A percentile compares a stretch with the other conserved stretches of the same genome.
phyloP scores from a whole-genome alignment of 2,797 vertebrate genomes.

The Hydrolagus colliei region DNA sequence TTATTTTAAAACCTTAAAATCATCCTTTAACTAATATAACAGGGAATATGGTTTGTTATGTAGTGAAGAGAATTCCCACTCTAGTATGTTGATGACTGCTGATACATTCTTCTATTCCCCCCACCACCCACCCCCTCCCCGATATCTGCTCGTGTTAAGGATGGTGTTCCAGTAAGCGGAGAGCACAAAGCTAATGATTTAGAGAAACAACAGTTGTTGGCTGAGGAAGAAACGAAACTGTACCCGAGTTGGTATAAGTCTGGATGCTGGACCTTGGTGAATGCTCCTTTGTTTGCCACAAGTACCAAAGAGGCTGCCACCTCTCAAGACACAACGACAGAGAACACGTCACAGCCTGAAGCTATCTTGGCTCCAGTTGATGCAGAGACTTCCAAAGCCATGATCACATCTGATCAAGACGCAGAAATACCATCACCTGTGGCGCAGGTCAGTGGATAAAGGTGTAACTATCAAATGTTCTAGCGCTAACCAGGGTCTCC shows the following conservation, averaged over 20 bases:
- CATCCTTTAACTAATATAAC: neutral
- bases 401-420: neutral
- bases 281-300: constrained; percentile 8
- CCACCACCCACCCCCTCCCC: too few relatives aligned
- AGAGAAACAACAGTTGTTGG: constrained; percentile 30
- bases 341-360: constrained; percentile 29
- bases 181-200: constrained; percentile 37
- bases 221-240: constrained; percentile 35
- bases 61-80: neutral
- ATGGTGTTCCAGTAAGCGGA: constrained; percentile 29
- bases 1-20: neutral
- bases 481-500: neutral
- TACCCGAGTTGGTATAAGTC: constrained; percentile 43
- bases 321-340: neutral
- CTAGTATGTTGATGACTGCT: neutral
- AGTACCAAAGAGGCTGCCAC: constrained; percentile 24
- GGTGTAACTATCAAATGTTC: neutral
- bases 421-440: constrained; percentile 16
- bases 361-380: constrained; percentile 33
- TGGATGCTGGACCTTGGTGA: constrained; percentile 30
- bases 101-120: neutral
- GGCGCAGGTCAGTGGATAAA: constrained; percentile 48
- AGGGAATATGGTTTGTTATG: too few relatives aligned
- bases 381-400: neutral
- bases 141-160: constrained; percentile 35